Evolutionary conservation across 2,888 invertebrate species (phyloP), one percentile per base, ranked within the genome.

Genomic region (Sesamia inferens): DNA sequence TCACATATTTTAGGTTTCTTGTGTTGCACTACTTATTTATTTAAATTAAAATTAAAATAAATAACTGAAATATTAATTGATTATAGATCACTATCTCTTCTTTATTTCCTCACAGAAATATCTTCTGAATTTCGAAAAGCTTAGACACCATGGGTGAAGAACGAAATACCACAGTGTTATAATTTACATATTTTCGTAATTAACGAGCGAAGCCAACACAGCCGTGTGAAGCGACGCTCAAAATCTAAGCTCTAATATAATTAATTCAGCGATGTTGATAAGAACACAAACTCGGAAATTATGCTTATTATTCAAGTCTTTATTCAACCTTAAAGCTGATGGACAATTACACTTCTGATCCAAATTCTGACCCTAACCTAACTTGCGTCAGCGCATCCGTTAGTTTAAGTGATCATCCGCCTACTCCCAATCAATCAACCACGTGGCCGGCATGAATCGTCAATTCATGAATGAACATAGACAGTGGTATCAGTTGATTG

Each of bases 401-500:
- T 76, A 76, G 70, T 44, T 68, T 78, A 75, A 71, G 68, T 70
- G 31, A 71, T 64, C 24, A 63, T 58, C 59, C 64, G 64, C 81
- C 73, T 79, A 74, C 83, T 79, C 70, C 74, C 86, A 90, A 90
- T 89, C 88, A 88, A 90, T 91, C 88, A 90, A 65, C 81, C 91
- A 92, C 92, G 90, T 90, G 91, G 88, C 77, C 79, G 81, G 71
- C 83, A 85, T 89, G 85, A 86, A 83, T 86, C 85, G 84, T 86
- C 78, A 83, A 79, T 86, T 87, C 86, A 92, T 94, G 93, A 93
- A 93, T 93, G 93, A 89, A 88, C 76, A 90, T 87, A 89, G 90
- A 90, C 89, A 91, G 87, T 87, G 88, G 89, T 91, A 92, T 93
- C 92, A 92, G 91, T 91, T 91, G 93, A 93, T 93, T 92, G 92